Conservation (phyloP, 1,140 invertebrate genomes). For the Odontomachus brunneus region DNA sequence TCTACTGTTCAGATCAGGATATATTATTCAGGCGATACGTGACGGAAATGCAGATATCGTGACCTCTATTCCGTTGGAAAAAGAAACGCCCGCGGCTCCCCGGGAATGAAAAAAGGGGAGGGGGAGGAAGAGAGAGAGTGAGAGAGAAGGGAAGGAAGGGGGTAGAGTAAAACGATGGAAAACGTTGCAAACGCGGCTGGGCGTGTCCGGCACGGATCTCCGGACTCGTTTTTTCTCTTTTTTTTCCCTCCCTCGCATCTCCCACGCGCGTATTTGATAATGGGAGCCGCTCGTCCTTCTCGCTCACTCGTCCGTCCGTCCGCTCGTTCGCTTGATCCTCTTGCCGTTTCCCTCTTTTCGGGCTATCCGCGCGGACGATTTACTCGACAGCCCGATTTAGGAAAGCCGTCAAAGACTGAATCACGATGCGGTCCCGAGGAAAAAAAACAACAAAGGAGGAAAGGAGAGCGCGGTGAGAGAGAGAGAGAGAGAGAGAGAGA, state of each 20-base stretch:
- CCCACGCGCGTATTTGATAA: constrained; percentile 49
- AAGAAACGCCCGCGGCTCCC: constrained; percentile 41
- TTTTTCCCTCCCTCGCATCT: background rate
- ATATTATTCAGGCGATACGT: constrained; percentile 57
- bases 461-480: too few relatives aligned
- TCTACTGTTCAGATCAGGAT: constrained; percentile 48
- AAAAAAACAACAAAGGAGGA: background rate
- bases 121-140: constrained; percentile 8
- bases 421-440: background rate
- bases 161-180: constrained; percentile 25
- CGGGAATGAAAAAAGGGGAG: constrained; percentile 28
- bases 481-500: background rate
- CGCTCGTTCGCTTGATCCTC: constrained; percentile 29
- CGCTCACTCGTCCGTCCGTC: background rate
- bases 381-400: constrained; percentile 43
- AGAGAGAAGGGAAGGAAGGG: background rate
- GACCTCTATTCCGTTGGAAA: constrained; percentile 34
- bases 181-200: constrained; percentile 57
- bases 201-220: constrained; percentile 41
- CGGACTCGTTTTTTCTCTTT: constrained; percentile 26
- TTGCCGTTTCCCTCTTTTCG: background rate
- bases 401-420: constrained; percentile 57
- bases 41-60: constrained; percentile 59
- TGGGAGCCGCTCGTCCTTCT: constrained; percentile 14
- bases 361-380: constrained; percentile 28